A percentile compares a stretch with the other conserved stretches of the same genome.
phyloP scores from a whole-genome alignment of 2,113 vertebrate species.

The Colinus virginianus region DNA sequence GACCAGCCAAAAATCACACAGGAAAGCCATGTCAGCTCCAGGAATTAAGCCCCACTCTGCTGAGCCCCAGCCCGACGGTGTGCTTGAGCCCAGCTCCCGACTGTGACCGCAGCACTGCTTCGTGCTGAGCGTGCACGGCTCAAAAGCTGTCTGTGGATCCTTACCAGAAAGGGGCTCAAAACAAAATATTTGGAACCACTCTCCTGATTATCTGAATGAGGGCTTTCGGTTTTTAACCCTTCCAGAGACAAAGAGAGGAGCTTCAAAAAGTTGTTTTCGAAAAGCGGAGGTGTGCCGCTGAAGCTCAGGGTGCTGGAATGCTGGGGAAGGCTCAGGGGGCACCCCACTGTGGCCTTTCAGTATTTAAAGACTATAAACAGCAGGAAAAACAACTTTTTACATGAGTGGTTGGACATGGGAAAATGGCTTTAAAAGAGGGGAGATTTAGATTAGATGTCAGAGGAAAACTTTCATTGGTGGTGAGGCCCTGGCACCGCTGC shows the following conservation, averaged over 20 bases:
- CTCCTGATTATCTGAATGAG: not conserved
- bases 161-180: constrained; percentile 17
- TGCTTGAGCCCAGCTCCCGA: constrained; percentile 16
- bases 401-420: no score
- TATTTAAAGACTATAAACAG: no score
- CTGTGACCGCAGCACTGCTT: not conserved
- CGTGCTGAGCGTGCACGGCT: not conserved
- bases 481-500: no score
- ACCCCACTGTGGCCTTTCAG: no score
- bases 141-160: not conserved
- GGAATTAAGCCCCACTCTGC: constrained; percentile 47
- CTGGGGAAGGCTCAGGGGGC: no score
- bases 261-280: not conserved
- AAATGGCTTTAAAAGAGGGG: not conserved
- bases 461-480: no score
- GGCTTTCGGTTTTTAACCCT: not conserved
- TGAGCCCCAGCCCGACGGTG: not conserved
- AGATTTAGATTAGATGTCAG: no score
- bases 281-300: not conserved
- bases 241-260: not conserved
- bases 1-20: constrained; percentile 65
- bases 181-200: constrained; percentile 24
- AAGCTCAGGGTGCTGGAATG: not conserved
- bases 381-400: no score
- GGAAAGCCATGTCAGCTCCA: constrained; percentile 60